Evolutionary conservation across 1,140 invertebrate genomes (phyloP), one percentile per base, ranked within the genome.

Genomic region (Choristoneura fumiferana): DNA sequence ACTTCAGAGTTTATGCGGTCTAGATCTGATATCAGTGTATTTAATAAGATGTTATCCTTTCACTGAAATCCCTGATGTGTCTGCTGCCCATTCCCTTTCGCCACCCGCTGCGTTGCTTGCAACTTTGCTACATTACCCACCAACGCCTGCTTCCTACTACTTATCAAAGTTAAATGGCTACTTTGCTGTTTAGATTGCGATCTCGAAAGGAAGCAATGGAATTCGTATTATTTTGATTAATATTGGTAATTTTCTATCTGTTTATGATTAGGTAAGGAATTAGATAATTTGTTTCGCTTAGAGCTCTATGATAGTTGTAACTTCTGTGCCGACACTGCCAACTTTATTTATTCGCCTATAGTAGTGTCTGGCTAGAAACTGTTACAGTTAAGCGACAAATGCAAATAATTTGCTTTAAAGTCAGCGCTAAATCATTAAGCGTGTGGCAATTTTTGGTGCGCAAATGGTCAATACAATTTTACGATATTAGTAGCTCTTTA

Each of bases 161-260:
- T 49, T 49, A 49, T 49, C 18, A 49, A 29, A 49, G 43, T 49
- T 49, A 49, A 49, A 49, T 49, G 43, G 18, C 18, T 49, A 49
- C 43, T 49, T 49, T 49, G 22, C 43, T 22, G 43, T 49, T 49
- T 49, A 22, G 43, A 49, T 49, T 22, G 43, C 43, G 4, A 49
- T 49, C 22, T 49, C 43, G 22, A 49, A 49, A 18, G 43, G 18
- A 49, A 49, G 43, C 22, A 29, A 14, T 49, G 18, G 43, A 49
- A 49, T 49, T 49, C 43, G 22, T 49, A 13, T 43, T 43, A 43
- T 49, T 49, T 49, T 49, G 43, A 49, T 29, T 49, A 33, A 49
- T 49, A 49, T 49, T 49, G 43, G 43, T 49, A 49, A 49, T 49
- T 49, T 49, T 49, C 22, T 49, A 49, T 49, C 43, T 8, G n/a